A percentile compares a stretch with the other conserved stretches of the same genome.
These are phyloP conservation scores for Cryptotis parvus DNA, from an alignment of 2,113 vertebrate species.

Conservation along the genomic window DNA sequence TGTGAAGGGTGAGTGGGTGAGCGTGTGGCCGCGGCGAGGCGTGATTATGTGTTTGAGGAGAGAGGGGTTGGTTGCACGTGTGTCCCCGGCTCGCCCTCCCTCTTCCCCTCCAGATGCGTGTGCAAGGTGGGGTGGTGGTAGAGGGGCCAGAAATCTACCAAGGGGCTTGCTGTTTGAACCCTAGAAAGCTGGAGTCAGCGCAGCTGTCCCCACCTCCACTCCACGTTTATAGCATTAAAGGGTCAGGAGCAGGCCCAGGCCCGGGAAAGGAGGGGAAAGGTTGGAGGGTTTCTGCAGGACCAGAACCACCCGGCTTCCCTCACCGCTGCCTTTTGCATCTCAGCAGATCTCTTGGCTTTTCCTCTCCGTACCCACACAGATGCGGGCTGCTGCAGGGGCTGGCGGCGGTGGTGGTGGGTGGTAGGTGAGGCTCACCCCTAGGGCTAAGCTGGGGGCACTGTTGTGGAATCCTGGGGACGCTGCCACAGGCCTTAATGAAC, in stretches of 20 bases:
- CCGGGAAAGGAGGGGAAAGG: not conserved
- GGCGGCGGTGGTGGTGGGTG: not conserved
- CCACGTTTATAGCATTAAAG: constrained; percentile 2
- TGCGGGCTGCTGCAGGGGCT: not conserved
- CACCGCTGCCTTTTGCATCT: not conserved
- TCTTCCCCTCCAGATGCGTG: constrained; percentile 63
- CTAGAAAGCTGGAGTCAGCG: not conserved
- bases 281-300: not conserved
- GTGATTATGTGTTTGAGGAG: constrained; percentile 42
- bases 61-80: constrained; percentile 52
- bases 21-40: constrained; percentile 58
- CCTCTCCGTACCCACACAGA: not conserved
- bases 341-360: not conserved
- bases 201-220: not conserved
- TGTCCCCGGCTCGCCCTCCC: constrained; percentile 53
- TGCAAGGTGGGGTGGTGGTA: not conserved
- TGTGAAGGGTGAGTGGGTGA: constrained; percentile 72
- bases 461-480: not conserved
- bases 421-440: not conserved
- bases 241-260: not conserved
- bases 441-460: not conserved
- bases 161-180: not conserved
- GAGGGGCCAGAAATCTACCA: not conserved
- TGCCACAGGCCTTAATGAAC: not conserved
- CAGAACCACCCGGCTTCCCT: not conserved